phyloP scores from a whole-genome alignment of 1,140 invertebrate species.

The Danaus plexippus region DNA sequence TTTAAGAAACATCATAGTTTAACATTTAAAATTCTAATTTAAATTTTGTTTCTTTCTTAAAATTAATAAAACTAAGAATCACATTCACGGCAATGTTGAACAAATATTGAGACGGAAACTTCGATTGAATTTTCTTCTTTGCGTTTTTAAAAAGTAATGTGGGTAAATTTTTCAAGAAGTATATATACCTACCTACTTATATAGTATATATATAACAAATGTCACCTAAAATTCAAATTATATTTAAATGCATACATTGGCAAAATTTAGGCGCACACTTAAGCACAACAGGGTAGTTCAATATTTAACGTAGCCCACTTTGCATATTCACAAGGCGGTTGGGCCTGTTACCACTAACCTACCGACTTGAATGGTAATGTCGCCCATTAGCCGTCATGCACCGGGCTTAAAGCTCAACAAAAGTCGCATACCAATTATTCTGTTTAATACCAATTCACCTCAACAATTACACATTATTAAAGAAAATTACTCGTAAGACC shows the following conservation, averaged over 20 bases:
- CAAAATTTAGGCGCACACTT: constrained; percentile 33
- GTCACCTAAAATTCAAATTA: not conserved
- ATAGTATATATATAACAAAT: constrained; percentile 8
- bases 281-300: constrained; percentile 38
- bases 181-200: too few species aligned
- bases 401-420: constrained; percentile 8
- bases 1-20: too few species aligned
- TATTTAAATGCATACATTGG: not conserved
- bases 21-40: too few species aligned
- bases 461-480: too few species aligned
- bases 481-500: not conserved
- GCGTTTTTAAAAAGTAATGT: too few species aligned
- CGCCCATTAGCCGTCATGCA: constrained; percentile 34
- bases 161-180: too few species aligned
- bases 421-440: constrained; percentile 3
- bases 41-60: too few species aligned
- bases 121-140: too few species aligned
- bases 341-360: constrained; percentile 31
- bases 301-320: constrained; percentile 55
- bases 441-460: too few species aligned
- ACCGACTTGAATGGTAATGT: constrained; percentile 48
- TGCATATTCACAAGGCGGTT: constrained; percentile 61
- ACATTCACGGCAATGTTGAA: too few species aligned
- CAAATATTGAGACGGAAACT: too few species aligned
- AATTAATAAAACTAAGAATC: too few species aligned